Base-by-base conservation (phyloP, 2,113 vertebrate species). In the Numida meleagris region DNA sequence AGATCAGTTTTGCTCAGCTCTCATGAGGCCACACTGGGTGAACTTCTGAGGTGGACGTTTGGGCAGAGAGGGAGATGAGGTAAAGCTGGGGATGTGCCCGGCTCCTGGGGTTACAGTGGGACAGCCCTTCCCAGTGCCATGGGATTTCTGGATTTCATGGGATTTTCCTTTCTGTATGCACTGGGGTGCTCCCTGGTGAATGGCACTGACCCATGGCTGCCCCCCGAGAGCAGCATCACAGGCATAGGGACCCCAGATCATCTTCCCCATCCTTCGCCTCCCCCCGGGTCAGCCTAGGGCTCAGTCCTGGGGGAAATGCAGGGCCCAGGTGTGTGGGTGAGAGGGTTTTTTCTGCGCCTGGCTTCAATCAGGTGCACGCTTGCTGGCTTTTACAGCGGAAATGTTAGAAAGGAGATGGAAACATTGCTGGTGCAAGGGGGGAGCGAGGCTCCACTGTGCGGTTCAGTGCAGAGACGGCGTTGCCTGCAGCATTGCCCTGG, bases 401-500 rank as follows among this genome's bases (percentile, higher is more conserved):
- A 74, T 9, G 62, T 66, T 46, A 2, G 42, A 2, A 1, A 6
- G 62, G 29, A 70, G 42, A 25, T 14, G 45, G 59, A 27, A 53
- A 10, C 0, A 12, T 42, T 43, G 46, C 21, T 0, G 0, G 17
- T 1, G 27, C 0, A 3, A 10, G 31, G 9, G 40, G 63, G 34
- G 51, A 77, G 71, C 34, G 1, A 18, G 20, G 71, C 85, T 2
- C 45, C 11, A 4, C 40, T 24, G 42, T 20, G 8, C 2, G 1
- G 43, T 4, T 23, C 40, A 25, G 9, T 1, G 1, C 33, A 65
- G 71, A 45, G 46, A 29, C 2, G 7, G 34, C 36, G 3, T 33
- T 2, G 17, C 61, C 53, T 27, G 73, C 1, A 0, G 68, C 50
- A 59, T 6, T 0, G 0, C 53, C 70, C 4, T 0, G 40, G 55